Evolutionary conservation across 2,113 vertebrate genomes (phyloP).

Genomic region (Chelonoidis abingdonii): DNA sequence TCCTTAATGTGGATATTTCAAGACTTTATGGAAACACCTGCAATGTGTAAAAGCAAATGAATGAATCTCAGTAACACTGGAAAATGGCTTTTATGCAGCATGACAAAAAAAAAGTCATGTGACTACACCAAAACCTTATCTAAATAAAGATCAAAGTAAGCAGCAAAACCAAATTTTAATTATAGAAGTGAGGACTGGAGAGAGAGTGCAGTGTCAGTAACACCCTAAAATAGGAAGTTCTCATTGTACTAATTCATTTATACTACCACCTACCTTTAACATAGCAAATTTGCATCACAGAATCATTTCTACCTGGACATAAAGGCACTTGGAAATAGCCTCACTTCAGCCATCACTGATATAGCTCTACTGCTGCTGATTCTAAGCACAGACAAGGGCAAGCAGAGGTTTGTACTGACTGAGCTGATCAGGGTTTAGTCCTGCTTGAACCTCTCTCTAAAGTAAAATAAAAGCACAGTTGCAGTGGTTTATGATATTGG

Average conservation of each 20-base stretch:
- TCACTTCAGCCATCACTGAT: constrained; percentile 35
- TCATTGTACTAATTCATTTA: constrained; percentile 73
- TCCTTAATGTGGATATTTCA: constrained; percentile 78
- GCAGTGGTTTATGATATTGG: not conserved
- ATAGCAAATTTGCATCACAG: constrained; percentile 68
- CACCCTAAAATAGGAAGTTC: constrained; percentile 69
- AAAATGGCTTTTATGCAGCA: not conserved
- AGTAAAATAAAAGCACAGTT: not conserved
- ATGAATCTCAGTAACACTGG: constrained; percentile 54
- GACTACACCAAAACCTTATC: constrained; percentile 51
- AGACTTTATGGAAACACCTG: constrained; percentile 84
- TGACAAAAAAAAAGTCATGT: not conserved
- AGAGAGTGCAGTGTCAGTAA: constrained; percentile 69
- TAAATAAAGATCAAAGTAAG: constrained; percentile 74
- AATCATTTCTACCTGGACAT: constrained; percentile 57
- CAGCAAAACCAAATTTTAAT: constrained; percentile 64
- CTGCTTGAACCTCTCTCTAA: not conserved
- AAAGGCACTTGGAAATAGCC: constrained; percentile 60
- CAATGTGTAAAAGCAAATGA: constrained; percentile 24
- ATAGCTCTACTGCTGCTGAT: constrained; percentile 45
- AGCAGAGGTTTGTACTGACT: not conserved
- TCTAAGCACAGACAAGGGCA: constrained; percentile 59
- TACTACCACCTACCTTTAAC: constrained; percentile 66
- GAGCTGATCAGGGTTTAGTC: not conserved
- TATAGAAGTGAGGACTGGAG: constrained; percentile 66